Evolutionary conservation across 2,797 vertebrate species (phyloP), one percentile per base, ranked within the genome.

Genomic region (Amniataba percoides): DNA sequence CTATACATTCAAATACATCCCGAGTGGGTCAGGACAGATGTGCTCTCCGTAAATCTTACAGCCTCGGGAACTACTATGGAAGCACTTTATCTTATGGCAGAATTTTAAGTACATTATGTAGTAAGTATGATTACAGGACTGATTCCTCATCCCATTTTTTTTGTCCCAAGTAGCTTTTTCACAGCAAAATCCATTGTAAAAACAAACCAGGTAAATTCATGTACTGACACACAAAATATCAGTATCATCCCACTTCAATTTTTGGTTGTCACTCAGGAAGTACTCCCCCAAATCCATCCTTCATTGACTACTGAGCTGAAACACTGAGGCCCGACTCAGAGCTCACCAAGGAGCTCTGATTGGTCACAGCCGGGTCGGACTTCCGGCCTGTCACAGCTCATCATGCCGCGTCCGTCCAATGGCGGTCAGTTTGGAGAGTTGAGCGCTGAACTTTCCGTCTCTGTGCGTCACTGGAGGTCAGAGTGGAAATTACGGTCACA

Each of bases 351-450:
- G 51, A 52, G 71, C 71, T 77, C 80, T 1, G 59, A 87, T 53
- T 66, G 81, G 77, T 84, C 71, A 18, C n/a, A 62, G 75, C 62
- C 5, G 1, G 52, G 69, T 78, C 63, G 13, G 27, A 61, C 69
- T 70, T 70, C 71, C 19, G 65, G 43, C 76, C 71, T 45, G 60
- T 97, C 94, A 99, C 90, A 99, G 95, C 90, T 99, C 98, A 0
- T 95, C 94, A 11, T 90, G 97, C 39, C 77, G 59, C 0, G 94
- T 95, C 81, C 89, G 95, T 78, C 97, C 97, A 52, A 97, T 95
- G 7, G 95, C 83, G 56, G 94, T 92, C 71, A 99, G 88, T 74
- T 98, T 99, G 79, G 97, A 97, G 23, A 99, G 97, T 66, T 99
- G 96, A 0, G 97, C 95, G 2, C 74, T 96, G 95, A 99, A 99